Conservation (phyloP, 2,797 vertebrate species). For the Spinus pinus region DNA sequence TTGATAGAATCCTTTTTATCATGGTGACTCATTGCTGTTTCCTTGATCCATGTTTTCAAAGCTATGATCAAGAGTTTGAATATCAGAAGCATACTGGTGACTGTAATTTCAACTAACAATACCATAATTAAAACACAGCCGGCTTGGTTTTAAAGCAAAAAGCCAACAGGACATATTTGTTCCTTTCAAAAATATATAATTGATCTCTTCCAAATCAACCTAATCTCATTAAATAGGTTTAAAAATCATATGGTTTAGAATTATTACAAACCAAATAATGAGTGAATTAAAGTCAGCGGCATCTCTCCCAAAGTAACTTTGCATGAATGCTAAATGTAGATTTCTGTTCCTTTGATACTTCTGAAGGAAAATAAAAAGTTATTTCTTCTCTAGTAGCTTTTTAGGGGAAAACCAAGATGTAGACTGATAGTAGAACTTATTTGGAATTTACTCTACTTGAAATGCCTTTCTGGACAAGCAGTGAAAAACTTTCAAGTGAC, state of each 20-base stretch:
- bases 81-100: constrained; percentile 60
- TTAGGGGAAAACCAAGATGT: neutral
- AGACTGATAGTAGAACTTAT: neutral
- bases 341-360: neutral
- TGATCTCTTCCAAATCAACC: neutral
- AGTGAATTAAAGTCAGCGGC: neutral
- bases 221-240: neutral
- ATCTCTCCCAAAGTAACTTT: neutral
- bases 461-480: constrained; percentile 28
- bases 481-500: constrained; percentile 14
- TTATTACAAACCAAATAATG: neutral
- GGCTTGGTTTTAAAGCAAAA: constrained; percentile 28
- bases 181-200: neutral
- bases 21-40: constrained; percentile 33
- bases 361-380: neutral
- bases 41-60: constrained; percentile 70
- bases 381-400: neutral
- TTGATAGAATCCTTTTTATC: constrained; percentile 68
- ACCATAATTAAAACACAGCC: constrained; percentile 58
- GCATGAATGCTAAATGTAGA: neutral
- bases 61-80: constrained; percentile 53
- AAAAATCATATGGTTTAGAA: neutral
- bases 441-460: constrained; percentile 41
- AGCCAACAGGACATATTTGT: constrained; percentile 3
- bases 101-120: constrained; percentile 57